Percentiles rank a stretch among this genome's conserved stretches.
Evolutionary conservation across 1,140 invertebrate species (phyloP).

Genomic region (Radopholus similis): DNA sequence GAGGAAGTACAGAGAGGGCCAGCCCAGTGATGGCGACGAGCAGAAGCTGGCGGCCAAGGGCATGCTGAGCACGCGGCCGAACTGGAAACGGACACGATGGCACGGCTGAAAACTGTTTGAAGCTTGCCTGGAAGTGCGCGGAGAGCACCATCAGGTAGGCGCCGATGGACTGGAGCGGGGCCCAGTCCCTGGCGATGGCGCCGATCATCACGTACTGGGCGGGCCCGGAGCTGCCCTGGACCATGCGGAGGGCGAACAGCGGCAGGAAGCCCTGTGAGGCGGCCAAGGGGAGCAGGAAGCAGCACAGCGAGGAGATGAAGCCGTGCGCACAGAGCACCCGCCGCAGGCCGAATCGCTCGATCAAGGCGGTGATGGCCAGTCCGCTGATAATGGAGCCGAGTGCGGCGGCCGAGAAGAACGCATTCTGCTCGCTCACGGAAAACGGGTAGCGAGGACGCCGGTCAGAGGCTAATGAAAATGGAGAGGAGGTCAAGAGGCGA

Average conservation of each 20-base stretch:
- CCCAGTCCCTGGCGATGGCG: neutral
- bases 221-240: neutral
- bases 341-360: neutral
- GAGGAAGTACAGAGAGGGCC: neutral
- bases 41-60: neutral
- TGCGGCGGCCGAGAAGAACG: neutral
- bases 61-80: neutral
- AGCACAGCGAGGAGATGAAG: neutral
- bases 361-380: neutral
- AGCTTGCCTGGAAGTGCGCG: neutral
- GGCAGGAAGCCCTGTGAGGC: neutral
- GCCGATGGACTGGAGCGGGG: neutral
- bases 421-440: neutral
- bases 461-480: neutral
- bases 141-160: neutral
- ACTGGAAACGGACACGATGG: neutral
- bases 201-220: slow-evolving; percentile 1
- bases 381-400: neutral
- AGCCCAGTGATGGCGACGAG: slow-evolving; percentile 1
- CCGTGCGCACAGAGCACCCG: neutral
- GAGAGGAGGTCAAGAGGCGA: too few species aligned
- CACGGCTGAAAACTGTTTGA: neutral
- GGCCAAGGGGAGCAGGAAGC: neutral
- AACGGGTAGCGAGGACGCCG: neutral
- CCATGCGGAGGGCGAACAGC: neutral